Evolutionary conservation across 2,888 invertebrate species (phyloP).

Genomic region (Anticlea derivata): DNA sequence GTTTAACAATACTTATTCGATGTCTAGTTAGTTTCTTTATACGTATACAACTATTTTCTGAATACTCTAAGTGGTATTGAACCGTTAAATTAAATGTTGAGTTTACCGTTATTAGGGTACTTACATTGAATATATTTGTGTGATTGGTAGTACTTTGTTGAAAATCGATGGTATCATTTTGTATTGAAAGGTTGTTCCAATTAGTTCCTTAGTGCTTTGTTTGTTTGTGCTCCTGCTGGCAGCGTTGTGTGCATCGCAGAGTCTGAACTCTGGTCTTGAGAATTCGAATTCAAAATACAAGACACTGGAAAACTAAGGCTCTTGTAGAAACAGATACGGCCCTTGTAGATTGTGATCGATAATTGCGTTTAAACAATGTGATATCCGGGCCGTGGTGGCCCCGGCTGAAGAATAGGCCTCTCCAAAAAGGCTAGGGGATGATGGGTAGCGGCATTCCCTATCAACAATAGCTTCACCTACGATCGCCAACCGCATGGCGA

Average conservation of each 20-base stretch:
- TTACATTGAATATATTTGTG: too few species aligned
- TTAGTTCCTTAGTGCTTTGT: too few species aligned
- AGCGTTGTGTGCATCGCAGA: background rate
- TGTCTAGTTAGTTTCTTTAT: constrained; percentile 15
- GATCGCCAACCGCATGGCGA: too few species aligned
- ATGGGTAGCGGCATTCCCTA: too few species aligned
- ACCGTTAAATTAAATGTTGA: constrained; percentile 59
- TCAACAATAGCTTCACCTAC: too few species aligned
- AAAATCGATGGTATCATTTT: background rate
- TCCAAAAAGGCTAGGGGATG: too few species aligned
- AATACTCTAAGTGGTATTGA: constrained; percentile 47
- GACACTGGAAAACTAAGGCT: background rate
- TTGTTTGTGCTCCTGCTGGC: background rate
- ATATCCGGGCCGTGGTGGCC: too few species aligned
- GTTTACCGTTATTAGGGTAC: constrained; percentile 17
- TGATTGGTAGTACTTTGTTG: too few species aligned
- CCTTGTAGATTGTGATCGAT: constrained; percentile 57
- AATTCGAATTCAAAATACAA: too few species aligned
- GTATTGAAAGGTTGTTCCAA: background rate
- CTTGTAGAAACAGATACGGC: constrained; percentile 43
- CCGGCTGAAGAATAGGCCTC: too few species aligned
- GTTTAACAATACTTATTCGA: constrained; percentile 15
- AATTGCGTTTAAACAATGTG: too few species aligned
- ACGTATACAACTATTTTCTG: constrained; percentile 47
- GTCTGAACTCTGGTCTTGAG: too few species aligned